Conservation (phyloP, 2,113 vertebrate species). For the Amblyopsis rosae region DNA sequence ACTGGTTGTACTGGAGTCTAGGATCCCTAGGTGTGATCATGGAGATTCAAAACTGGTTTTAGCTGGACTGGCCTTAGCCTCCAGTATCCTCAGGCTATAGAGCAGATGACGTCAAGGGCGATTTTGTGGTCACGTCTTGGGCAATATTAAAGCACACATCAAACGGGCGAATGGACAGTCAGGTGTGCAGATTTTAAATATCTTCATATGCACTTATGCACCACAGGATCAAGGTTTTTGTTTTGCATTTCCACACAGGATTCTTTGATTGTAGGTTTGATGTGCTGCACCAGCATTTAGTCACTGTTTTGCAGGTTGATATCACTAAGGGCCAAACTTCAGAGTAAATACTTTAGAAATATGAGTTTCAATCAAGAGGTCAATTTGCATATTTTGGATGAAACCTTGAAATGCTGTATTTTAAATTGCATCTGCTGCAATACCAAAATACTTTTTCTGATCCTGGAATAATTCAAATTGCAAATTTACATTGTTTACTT, state of each 20-base stretch:
- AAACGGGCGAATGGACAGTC: conserved; percentile 11
- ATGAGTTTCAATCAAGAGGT: neutral
- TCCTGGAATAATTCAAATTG: neutral
- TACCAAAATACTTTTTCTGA: conserved; percentile 13
- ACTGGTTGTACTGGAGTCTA: conserved; percentile 67
- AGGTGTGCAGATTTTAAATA: conserved; percentile 24
- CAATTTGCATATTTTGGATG: neutral
- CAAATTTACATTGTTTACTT: neutral
- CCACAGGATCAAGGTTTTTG: neutral
- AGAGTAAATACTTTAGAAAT: neutral
- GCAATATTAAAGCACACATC: conserved; percentile 2
- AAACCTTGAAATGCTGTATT: conserved; percentile 4
- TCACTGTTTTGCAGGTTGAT: neutral
- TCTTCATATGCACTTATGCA: conserved; percentile 21
- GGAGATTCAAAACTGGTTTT: conserved; percentile 2
- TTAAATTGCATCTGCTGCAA: conserved; percentile 15
- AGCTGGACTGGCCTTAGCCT: conserved; percentile 28
- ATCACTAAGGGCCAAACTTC: conserved; percentile 23
- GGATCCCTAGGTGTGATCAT: conserved; percentile 20
- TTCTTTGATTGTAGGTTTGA: conserved; percentile 4
- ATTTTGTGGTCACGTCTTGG: conserved; percentile 37
- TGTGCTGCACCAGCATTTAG: conserved; percentile 4
- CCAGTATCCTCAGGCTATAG: conserved; percentile 8
- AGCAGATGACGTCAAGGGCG: conserved; percentile 7
- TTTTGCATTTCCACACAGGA: conserved; percentile 5